Conservation (phyloP, 1,140 invertebrate genomes). For the Megalopta genalis region DNA sequence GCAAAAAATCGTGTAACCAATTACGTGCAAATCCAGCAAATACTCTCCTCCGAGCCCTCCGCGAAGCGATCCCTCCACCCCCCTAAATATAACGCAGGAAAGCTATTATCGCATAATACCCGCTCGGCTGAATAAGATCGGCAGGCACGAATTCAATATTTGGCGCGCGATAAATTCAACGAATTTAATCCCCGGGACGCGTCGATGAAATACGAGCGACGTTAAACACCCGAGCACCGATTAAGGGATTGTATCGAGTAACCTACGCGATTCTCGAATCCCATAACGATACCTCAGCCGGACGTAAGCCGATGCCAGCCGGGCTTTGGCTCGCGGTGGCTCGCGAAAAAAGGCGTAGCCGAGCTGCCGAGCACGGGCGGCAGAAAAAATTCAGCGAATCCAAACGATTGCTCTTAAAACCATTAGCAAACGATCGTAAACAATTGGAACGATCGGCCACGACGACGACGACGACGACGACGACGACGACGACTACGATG, state of each 20-base stretch:
- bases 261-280: constrained; percentile 18
- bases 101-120: neutral
- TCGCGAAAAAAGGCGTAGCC: neutral
- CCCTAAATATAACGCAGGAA: too few relatives aligned
- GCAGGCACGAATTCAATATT: neutral
- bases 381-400: neutral
- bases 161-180: neutral
- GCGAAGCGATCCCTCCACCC: too few relatives aligned
- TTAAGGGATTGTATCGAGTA: constrained; percentile 23
- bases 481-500: too few relatives aligned
- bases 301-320: neutral
- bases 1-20: too few relatives aligned
- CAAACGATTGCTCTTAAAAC: neutral
- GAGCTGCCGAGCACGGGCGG: too few relatives aligned
- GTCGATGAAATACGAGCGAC: constrained; percentile 17
- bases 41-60: too few relatives aligned
- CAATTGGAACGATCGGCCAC: constrained; percentile 30
- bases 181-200: neutral
- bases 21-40: too few relatives aligned
- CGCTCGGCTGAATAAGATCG: neutral
- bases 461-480: neutral
- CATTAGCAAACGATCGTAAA: constrained; percentile 27
- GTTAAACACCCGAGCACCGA: neutral
- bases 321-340: neutral
- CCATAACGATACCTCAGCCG: constrained; percentile 22